Evolutionary conservation across 2,888 invertebrate species (phyloP).

Genomic region (Harpalus rufipes): DNA sequence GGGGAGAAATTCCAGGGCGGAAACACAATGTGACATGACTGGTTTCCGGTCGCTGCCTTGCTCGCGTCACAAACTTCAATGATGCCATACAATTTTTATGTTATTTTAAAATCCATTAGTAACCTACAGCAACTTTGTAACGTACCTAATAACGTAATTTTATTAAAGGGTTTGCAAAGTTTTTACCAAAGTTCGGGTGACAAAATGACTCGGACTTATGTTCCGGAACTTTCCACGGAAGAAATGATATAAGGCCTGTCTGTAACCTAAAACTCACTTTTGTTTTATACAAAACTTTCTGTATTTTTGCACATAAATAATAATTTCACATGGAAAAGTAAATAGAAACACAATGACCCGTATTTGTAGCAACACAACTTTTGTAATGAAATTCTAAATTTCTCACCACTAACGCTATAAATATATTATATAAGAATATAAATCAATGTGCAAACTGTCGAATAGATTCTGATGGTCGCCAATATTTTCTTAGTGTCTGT

Average conservation of each 20-base stretch:
- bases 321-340: background rate
- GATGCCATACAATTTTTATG: conserved; percentile 58
- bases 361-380: background rate
- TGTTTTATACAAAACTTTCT: conserved; percentile 26
- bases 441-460: too few species aligned
- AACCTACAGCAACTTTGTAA: conserved; percentile 48
- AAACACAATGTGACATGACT: conserved; percentile 46
- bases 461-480: too few species aligned
- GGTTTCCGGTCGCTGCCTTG: conserved; percentile 18
- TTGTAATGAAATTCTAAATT: background rate
- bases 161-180: conserved; percentile 58
- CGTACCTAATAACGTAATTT: conserved; percentile 62
- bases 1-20: conserved; percentile 10
- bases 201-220: conserved; percentile 58
- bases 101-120: conserved; percentile 63
- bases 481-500: too few species aligned
- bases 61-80: conserved; percentile 34
- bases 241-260: conserved; percentile 33
- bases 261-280: conserved; percentile 10
- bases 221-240: conserved; percentile 24
- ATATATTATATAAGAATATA: too few species aligned
- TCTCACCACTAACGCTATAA: too few species aligned
- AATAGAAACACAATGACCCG: background rate
- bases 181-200: conserved; percentile 43
- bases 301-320: conserved; percentile 11